Percentiles rank a stretch among this genome's conserved stretches.
These are phyloP conservation scores for Plutella xylostella DNA, from an alignment of 2,888 invertebrate species.

Conservation along the genomic window DNA sequence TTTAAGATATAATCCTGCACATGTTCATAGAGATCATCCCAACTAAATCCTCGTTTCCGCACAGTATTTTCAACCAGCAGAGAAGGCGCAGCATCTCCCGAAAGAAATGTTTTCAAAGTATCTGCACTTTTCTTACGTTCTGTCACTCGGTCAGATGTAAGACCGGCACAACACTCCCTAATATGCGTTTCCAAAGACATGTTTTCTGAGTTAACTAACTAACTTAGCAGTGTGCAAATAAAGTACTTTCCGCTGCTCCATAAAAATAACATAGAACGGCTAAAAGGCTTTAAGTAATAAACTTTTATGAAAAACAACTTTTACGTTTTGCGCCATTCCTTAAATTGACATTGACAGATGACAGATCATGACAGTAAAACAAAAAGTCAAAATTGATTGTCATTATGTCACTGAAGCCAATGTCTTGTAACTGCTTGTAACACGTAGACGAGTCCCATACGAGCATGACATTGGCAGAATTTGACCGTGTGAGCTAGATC, in stretches of 20 bases:
- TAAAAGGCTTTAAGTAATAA: too few relatives aligned
- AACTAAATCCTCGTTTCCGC: slow-evolving; percentile 41
- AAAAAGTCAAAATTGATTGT: too few relatives aligned
- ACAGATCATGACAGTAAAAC: too few relatives aligned
- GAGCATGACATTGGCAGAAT: too few relatives aligned
- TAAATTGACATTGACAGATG: too few relatives aligned
- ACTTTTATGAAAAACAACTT: too few relatives aligned
- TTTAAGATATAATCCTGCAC: slow-evolving; percentile 53
- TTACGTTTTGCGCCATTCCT: too few relatives aligned
- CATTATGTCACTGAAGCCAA: too few relatives aligned
- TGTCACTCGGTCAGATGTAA: slow-evolving; percentile 44
- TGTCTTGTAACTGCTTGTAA: too few relatives aligned
- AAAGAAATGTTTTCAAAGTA: slow-evolving; percentile 45
- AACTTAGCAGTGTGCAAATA: neutral
- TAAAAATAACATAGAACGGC: neutral
- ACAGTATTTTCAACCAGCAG: slow-evolving; percentile 44
- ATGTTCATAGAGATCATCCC: slow-evolving; percentile 54
- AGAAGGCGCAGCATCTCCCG: slow-evolving; percentile 43
- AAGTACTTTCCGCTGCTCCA: neutral
- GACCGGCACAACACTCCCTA: slow-evolving; percentile 37
- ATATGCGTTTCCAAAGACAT: slow-evolving; percentile 51
- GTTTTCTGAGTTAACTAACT: neutral
- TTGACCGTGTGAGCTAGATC: too few relatives aligned
- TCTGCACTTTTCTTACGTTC: slow-evolving; percentile 62
- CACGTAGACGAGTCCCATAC: too few relatives aligned